Conservation (phyloP, 2,888 invertebrate genomes). For the Luffia ferchaultella region DNA sequence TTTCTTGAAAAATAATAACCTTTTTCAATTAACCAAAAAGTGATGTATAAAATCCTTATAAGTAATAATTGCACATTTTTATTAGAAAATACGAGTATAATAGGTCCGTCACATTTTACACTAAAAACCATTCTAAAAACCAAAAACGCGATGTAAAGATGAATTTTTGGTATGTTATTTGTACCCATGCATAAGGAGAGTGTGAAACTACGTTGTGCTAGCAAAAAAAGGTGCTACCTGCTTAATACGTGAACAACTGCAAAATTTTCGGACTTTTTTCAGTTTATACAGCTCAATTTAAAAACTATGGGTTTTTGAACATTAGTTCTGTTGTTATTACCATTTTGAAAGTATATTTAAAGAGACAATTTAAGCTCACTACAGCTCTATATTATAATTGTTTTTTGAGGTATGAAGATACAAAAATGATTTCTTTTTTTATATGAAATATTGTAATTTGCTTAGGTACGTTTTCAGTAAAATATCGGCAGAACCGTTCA, state of each 20-base stretch:
- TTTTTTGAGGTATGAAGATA: not conserved
- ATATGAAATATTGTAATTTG: not conserved
- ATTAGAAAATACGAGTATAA: too few relatives aligned
- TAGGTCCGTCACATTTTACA: not conserved
- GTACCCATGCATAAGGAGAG: not conserved
- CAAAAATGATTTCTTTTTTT: not conserved
- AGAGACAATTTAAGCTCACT: not conserved
- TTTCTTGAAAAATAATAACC: constrained; percentile 30
- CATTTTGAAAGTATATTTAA: not conserved
- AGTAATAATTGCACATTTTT: too few relatives aligned
- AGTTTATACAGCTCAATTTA: too few relatives aligned
- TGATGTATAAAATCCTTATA: too few relatives aligned
- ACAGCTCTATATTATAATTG: not conserved
- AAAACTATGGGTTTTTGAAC: not conserved
- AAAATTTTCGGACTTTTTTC: not conserved
- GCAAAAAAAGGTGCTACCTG: not conserved
- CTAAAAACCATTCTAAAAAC: not conserved
- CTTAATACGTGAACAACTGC: not conserved
- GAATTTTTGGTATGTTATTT: not conserved
- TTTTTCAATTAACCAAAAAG: too few relatives aligned
- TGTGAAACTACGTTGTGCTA: not conserved
- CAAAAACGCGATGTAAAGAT: not conserved
- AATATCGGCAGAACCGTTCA: not conserved
- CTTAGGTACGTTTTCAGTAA: not conserved
- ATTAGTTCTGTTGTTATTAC: not conserved